phyloP scores from a whole-genome alignment of 2,888 invertebrate species.

The Creontiades dilutus region DNA sequence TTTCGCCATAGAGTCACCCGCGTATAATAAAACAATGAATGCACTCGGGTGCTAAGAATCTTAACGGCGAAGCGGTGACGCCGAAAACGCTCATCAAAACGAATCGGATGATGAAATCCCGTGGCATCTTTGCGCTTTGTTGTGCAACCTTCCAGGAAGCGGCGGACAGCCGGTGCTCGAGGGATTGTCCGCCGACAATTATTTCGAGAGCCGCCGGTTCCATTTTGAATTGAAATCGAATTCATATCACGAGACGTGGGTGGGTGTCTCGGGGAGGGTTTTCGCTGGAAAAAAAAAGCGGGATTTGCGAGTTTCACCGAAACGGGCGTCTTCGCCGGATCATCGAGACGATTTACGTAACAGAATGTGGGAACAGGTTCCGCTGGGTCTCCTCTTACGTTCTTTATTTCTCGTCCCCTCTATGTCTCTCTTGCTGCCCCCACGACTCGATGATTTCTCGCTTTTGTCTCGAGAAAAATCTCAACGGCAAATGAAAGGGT shows the following conservation, averaged over 20 bases:
- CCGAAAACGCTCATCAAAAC: too few species aligned
- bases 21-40: too few species aligned
- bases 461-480: not conserved
- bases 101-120: not conserved
- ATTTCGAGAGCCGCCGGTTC: not conserved
- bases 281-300: not conserved
- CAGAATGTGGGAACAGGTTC: constrained; percentile 36
- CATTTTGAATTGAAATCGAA: constrained; percentile 10
- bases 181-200: too few species aligned
- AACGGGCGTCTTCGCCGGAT: not conserved
- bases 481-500: not conserved
- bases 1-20: too few species aligned
- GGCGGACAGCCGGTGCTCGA: too few species aligned
- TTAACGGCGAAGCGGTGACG: too few species aligned
- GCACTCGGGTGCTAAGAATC: too few species aligned
- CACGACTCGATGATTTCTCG: constrained; percentile 3
- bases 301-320: constrained; percentile 22
- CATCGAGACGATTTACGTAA: constrained; percentile 37
- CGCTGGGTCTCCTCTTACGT: not conserved
- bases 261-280: not conserved
- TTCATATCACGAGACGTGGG: not conserved
- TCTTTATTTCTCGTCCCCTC: not conserved
- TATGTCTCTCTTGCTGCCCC: not conserved
- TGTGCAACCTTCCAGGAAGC: not conserved
- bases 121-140: not conserved